These are phyloP conservation scores for Parazoanthus darwini DNA, from an alignment of 92 coral and sea anemone species.

Conservation along the genomic window DNA sequence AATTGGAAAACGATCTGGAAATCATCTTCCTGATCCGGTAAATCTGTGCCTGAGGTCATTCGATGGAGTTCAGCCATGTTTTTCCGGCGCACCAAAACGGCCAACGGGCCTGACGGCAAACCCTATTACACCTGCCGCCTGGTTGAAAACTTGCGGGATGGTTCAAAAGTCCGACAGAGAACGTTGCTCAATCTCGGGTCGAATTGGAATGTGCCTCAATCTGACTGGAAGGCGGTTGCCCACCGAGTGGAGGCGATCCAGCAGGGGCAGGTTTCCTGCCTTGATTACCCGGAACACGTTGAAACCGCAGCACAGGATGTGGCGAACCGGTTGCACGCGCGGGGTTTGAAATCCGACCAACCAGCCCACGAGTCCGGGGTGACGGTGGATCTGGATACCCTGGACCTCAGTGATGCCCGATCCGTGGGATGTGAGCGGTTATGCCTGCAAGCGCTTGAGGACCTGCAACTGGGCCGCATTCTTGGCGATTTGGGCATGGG, in stretches of 20 bases:
- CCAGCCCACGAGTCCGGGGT: slow-evolving; percentile 13
- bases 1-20: too few species aligned
- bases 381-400: slow-evolving; percentile 16
- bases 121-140: neutral
- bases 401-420: slow-evolving; percentile 16
- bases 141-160: slow-evolving; percentile 10
- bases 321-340: slow-evolving; percentile 13
- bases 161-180: slow-evolving; percentile 14
- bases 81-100: too few species aligned
- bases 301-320: slow-evolving; percentile 15
- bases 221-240: slow-evolving; percentile 17
- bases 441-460: slow-evolving; percentile 16
- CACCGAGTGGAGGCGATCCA: slow-evolving; percentile 12
- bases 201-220: slow-evolving; percentile 13
- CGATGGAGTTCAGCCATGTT: too few species aligned
- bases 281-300: slow-evolving; percentile 14
- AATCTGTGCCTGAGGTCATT: too few species aligned
- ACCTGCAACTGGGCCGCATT: slow-evolving; percentile 16
- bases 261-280: slow-evolving; percentile 17
- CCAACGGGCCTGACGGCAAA: too few species aligned
- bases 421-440: slow-evolving; percentile 16
- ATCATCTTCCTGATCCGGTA: too few species aligned
- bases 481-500: slow-evolving; percentile 14
- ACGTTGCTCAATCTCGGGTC: slow-evolving; percentile 15
- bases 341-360: slow-evolving; percentile 15